Evolutionary conservation across 2,888 invertebrate species (phyloP).

Genomic region (Helicoverpa assulta): DNA sequence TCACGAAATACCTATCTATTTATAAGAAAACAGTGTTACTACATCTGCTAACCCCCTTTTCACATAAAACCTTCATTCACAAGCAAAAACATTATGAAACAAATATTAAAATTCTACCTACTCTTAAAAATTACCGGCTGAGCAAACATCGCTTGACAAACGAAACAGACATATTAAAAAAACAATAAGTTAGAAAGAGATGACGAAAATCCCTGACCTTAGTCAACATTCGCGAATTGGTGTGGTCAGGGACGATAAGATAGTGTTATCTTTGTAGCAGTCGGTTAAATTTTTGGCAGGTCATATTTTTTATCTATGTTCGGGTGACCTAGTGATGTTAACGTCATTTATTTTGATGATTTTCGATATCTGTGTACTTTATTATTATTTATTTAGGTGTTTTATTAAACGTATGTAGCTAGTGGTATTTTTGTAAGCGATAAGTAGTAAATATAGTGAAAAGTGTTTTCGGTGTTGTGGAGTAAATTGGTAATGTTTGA

Average conservation of each 20-base stretch:
- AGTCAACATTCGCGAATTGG: conserved; percentile 74
- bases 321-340: conserved; percentile 33
- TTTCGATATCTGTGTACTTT: background rate
- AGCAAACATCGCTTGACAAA: conserved; percentile 52
- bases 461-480: background rate
- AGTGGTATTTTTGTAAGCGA: background rate
- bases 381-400: background rate
- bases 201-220: conserved; percentile 80
- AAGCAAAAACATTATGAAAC: conserved; percentile 22
- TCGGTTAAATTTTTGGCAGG: conserved; percentile 57
- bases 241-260: conserved; percentile 81
- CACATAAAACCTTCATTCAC: conserved; percentile 16
- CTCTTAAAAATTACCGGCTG: conserved; percentile 48
- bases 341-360: conserved; percentile 20
- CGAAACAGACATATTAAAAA: conserved; percentile 43
- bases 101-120: conserved; percentile 15
- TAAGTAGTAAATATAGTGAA: background rate
- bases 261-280: conserved; percentile 70
- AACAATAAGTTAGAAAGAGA: conserved; percentile 58
- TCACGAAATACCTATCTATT: too few species aligned
- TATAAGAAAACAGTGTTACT: background rate
- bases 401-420: background rate
- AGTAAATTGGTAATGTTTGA: background rate
- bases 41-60: background rate
- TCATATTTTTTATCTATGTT: conserved; percentile 30